Base-by-base conservation (phyloP, 2,888 invertebrate genomes). In the Melanophora roralis region DNA sequence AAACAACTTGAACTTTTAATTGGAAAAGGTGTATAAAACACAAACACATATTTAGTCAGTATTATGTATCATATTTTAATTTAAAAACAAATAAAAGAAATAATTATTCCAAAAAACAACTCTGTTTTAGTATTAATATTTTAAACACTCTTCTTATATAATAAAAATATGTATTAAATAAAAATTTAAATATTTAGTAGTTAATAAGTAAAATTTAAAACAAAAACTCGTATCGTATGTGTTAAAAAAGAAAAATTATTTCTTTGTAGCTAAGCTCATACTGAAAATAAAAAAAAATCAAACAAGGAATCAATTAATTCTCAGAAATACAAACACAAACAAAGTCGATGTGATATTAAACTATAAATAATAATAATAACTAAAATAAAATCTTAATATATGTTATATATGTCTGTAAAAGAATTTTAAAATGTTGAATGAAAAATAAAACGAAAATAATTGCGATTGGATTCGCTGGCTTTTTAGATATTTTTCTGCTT, bases 331-430 rank as follows among this genome's bases (percentile, higher is more conserved):
- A 78, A 81, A 60, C 69, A 84, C 83, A 85, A 85, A 85, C 85
- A 85, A 85, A 86, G 84, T 84, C 84, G 84, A 86, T 86, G 86
- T 86, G 86, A 86, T 86, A 86, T 85, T 86, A 85, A 84, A 80
- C 83, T 84, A 84, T 84, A 74, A 79, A 81, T 77, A 73, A 73
- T 74, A 76, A 57, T 67, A 57, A 47, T 67, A 73, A 59, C 55
- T 38, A 53, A 55, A 53, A 53, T 53, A 60, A 27, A 27, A 23
- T 23, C 40, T 40, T 2, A 27, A 60, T 60, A 60, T 32, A 40
- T 16, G 34, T 11, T 64, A 74, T 78, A 76, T 74, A 72, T 84
- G 83, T 84, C 83, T 83, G 82, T 81, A 82, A 77, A 72, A n/a
- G 38, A 75, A 68, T 51, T 32, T n/a, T 45, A 45, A 43, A 47